These are phyloP conservation scores for Saxicola maurus DNA, from an alignment of 2,797 vertebrate species.

Conservation along the genomic window DNA sequence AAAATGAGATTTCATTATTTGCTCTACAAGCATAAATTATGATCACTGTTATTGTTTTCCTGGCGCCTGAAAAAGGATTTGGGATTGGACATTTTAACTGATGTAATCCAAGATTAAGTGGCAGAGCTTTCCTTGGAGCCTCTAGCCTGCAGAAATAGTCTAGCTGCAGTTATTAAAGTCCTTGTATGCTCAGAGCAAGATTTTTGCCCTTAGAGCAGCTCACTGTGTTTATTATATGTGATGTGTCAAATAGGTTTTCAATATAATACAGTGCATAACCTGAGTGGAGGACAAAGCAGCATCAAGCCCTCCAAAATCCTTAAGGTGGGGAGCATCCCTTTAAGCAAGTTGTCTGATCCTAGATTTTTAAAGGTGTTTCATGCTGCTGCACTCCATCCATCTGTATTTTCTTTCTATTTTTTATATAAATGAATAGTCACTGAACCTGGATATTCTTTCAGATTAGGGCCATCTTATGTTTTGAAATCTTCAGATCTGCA, in stretches of 20 bases:
- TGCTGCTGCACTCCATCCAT: background rate
- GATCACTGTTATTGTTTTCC: conserved; percentile 31
- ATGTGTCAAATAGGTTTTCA: background rate
- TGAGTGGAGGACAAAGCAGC: background rate
- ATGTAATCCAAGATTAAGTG: conserved; percentile 52
- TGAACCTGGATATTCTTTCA: background rate
- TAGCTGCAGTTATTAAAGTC: conserved; percentile 15
- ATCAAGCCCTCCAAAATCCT: background rate
- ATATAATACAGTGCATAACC: background rate
- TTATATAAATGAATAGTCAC: background rate
- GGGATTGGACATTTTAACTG: conserved; percentile 31
- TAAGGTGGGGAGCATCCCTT: background rate
- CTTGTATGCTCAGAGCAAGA: background rate
- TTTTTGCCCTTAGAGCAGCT: background rate
- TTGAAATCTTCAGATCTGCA: background rate
- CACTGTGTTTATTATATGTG: background rate
- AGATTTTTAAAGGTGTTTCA: background rate
- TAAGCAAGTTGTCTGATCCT: background rate
- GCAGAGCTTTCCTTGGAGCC: conserved; percentile 30
- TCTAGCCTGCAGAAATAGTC: conserved; percentile 16
- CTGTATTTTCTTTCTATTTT: background rate
- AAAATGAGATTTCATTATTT: conserved; percentile 27
- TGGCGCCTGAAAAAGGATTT: conserved; percentile 40
- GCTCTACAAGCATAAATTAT: conserved; percentile 24
- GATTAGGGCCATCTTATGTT: background rate